A percentile compares a stretch with the other conserved stretches of the same genome.
Conservation (phyloP, 1,140 invertebrate genomes). For the Cheumatopsyche charites region DNA sequence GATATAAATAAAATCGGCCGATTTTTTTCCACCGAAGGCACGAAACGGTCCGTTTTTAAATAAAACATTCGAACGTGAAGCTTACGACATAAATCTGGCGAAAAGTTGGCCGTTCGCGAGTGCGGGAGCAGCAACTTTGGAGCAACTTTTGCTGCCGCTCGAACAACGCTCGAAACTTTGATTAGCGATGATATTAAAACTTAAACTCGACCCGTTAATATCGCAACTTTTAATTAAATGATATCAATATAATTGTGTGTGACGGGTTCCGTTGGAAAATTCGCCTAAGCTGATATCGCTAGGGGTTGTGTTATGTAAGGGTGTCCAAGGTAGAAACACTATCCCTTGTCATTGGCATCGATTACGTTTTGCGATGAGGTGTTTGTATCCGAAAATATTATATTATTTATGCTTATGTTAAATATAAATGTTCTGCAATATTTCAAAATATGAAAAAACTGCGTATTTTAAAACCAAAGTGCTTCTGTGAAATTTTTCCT, state of each 20-base stretch:
- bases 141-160: conserved; percentile 4
- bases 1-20: too few species aligned
- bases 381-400: too few species aligned
- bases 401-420: too few species aligned
- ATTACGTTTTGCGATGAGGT: background rate
- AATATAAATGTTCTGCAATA: too few species aligned
- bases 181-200: conserved; percentile 24
- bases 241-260: conserved; percentile 19
- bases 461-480: too few species aligned
- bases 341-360: conserved; percentile 8
- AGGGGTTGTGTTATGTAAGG: too few species aligned
- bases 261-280: conserved; percentile 1
- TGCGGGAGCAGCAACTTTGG: too few species aligned
- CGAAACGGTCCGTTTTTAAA: too few species aligned
- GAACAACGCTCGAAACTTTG: conserved; percentile 23
- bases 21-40: too few species aligned
- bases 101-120: background rate
- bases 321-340: background rate
- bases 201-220: conserved; percentile 22
- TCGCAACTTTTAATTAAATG: conserved; percentile 25
- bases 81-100: background rate
- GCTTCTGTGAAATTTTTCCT: too few species aligned
- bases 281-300: background rate
- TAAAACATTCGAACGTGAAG: too few species aligned
- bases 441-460: too few species aligned